These are phyloP conservation scores for Bambusicola thoracicus DNA, from an alignment of 2,113 vertebrate genomes.

Conservation along the genomic window DNA sequence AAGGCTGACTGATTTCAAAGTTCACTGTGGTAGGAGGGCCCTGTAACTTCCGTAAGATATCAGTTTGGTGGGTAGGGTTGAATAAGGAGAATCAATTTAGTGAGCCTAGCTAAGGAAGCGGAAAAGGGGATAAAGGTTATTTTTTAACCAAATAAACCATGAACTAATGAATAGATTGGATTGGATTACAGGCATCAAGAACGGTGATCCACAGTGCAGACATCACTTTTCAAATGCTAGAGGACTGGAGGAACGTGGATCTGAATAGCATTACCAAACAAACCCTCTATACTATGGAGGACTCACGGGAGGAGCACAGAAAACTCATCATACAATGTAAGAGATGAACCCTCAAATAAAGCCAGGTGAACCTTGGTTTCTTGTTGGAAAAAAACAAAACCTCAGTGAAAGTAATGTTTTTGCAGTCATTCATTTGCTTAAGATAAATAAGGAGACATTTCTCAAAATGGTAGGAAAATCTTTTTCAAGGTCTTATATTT, in stretches of 20 bases:
- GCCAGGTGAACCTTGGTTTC: conserved; percentile 5
- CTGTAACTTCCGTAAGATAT: neutral
- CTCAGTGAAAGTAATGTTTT: neutral
- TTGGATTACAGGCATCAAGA: conserved; percentile 90
- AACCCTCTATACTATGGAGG: conserved; percentile 98
- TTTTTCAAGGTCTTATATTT: neutral
- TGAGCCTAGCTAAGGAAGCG: conserved; percentile 26
- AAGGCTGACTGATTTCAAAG: neutral
- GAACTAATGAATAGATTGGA: conserved; percentile 64
- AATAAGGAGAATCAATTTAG: neutral
- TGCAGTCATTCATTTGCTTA: neutral
- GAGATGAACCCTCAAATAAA: conserved; percentile 54
- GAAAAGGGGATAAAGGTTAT: conserved; percentile 33
- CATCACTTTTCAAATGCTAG: conserved; percentile 99
- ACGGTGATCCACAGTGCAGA: conserved; percentile 99
- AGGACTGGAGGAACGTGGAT: conserved; percentile 99
- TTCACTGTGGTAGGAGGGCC: neutral
- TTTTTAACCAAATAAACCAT: conserved; percentile 50
- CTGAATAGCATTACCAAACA: conserved; percentile 99
- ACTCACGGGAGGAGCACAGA: conserved; percentile 93
- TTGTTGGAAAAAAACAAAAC: neutral
- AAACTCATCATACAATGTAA: conserved; percentile 96
- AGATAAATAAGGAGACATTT: neutral
- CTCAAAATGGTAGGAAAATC: neutral
- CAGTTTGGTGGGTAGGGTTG: neutral